A percentile compares a stretch with the other conserved stretches of the same genome.
Conservation (phyloP, 1,140 invertebrate species). For the Papilio polytes region DNA sequence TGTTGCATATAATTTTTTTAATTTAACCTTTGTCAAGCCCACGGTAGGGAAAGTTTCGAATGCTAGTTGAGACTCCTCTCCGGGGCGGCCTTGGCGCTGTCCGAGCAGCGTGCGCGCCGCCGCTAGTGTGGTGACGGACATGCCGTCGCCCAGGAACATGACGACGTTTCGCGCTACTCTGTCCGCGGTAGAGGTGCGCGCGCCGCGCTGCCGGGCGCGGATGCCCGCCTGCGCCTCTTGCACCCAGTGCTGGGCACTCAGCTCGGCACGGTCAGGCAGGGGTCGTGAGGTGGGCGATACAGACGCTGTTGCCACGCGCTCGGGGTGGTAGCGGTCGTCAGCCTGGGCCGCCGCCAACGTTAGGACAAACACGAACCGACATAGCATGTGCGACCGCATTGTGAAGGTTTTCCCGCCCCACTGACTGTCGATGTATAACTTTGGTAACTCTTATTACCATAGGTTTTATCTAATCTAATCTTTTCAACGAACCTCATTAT, state of each 20-base stretch:
- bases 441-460: background rate
- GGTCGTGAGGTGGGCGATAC: background rate
- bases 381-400: background rate
- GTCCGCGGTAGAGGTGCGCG: background rate
- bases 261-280: background rate
- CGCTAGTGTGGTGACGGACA: constrained; percentile 88
- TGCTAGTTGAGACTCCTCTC: constrained; percentile 86
- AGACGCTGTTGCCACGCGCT: background rate
- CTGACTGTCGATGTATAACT: background rate
- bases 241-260: constrained; percentile 32
- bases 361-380: background rate
- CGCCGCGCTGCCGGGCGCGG: background rate
- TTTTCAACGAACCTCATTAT: background rate
- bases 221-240: constrained; percentile 41
- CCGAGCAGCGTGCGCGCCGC: constrained; percentile 87
- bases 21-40: constrained; percentile 88
- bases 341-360: background rate
- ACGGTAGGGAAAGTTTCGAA: constrained; percentile 90
- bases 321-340: background rate
- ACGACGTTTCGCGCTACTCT: constrained; percentile 86
- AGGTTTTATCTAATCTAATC: background rate
- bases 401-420: background rate
- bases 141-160: constrained; percentile 90
- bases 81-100: constrained; percentile 81
- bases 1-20: background rate